Conservation (phyloP, 2,888 invertebrate genomes). For the Piscicola geometra region DNA sequence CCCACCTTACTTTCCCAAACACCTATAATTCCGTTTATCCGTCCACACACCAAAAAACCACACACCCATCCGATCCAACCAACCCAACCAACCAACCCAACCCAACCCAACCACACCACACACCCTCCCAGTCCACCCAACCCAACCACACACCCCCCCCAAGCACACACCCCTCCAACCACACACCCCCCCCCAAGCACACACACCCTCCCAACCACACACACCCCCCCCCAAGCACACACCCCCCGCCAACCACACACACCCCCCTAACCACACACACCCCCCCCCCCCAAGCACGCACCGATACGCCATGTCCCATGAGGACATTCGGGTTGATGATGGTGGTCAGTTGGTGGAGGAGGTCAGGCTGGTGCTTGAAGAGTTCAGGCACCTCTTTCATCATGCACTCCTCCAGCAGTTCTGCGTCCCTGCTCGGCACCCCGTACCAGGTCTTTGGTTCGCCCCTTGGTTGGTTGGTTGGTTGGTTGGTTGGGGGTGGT, state of each 20-base stretch:
- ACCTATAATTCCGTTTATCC: too few relatives aligned
- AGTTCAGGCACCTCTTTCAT: slow-evolving; percentile 89
- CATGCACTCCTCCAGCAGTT: slow-evolving; percentile 90
- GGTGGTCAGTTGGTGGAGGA: slow-evolving; percentile 94
- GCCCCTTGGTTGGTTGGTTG: slow-evolving; percentile 62
- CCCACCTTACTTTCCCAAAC: too few relatives aligned
- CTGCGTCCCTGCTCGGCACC: slow-evolving; percentile 85
- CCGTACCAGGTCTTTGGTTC: slow-evolving; percentile 99
- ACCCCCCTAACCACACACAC: too few relatives aligned
- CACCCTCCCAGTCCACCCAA: too few relatives aligned
- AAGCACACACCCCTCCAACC: too few relatives aligned
- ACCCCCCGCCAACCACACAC: not conserved
- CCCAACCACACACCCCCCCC: too few relatives aligned
- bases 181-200: too few relatives aligned
- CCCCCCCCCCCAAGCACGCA: slow-evolving; percentile 44
- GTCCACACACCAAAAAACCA: too few relatives aligned
- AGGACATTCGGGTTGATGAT: slow-evolving; percentile 96
- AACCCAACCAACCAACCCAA: too few relatives aligned
- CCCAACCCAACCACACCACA: too few relatives aligned
- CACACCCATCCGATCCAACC: too few relatives aligned
- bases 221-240: not conserved
- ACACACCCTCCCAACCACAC: too few relatives aligned
- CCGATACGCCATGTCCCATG: slow-evolving; percentile 70
- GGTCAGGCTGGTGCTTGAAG: slow-evolving; percentile 77
- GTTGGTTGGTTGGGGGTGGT: not conserved